phyloP scores from a whole-genome alignment of 2,113 vertebrate genomes.

The Oreamnos americanus region DNA sequence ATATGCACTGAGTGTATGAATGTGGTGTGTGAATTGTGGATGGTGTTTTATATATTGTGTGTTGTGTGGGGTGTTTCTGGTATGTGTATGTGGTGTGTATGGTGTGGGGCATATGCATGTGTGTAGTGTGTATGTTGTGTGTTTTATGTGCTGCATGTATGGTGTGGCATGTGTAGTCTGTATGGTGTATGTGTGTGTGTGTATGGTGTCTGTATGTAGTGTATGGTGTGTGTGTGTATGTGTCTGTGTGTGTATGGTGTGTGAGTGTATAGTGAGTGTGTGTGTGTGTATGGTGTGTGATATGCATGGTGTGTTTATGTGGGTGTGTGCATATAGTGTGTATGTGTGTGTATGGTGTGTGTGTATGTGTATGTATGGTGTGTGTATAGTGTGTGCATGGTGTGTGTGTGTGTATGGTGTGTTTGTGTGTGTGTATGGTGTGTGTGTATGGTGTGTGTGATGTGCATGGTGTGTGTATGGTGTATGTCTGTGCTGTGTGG shows the following conservation, averaged over 20 bases:
- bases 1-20: not conserved
- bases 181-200: not conserved
- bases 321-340: rapidly evolving
- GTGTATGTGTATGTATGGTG: too few species aligned
- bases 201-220: not conserved
- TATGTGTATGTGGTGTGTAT: not conserved
- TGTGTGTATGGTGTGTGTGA: not conserved
- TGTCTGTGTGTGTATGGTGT: not conserved
- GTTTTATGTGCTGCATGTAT: not conserved
- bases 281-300: too few species aligned
- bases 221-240: not conserved
- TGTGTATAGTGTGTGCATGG: not conserved
- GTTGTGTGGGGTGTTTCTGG: not conserved
- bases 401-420: not conserved
- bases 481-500: rapidly evolving
- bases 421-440: too few species aligned
- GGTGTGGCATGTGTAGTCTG: not conserved
- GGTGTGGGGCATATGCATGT: rapidly evolving
- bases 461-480: too few species aligned
- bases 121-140: not conserved
- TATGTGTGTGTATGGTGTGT: not conserved
- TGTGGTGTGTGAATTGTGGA: not conserved
- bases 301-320: not conserved
- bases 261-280: too few species aligned
- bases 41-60: not conserved